Evolutionary conservation across 2,113 vertebrate genomes (phyloP), one percentile per base, ranked within the genome.

Genomic region (Ptychochromis oligacanthus): DNA sequence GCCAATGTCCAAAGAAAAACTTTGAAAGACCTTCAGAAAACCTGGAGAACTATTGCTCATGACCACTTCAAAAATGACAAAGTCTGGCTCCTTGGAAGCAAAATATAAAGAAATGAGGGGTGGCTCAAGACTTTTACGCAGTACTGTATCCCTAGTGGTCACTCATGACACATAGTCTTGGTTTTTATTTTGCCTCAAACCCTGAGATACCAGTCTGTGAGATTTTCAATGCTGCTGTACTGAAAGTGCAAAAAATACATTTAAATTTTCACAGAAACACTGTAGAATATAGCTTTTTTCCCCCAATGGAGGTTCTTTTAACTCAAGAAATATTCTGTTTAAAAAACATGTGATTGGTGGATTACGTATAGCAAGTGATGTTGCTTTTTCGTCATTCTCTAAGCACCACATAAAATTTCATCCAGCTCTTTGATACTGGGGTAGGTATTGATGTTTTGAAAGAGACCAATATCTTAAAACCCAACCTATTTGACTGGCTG

Each of bases 331-430:
- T 36, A 38, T 34, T 64, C 20, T 34, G 20, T 38, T 34, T 38
- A 13, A 38, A 11, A 62, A 62, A 36, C 36, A 36, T 67, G 40
- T 28, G 43, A 67, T 28, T 1, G 38, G 64, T 24, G 0, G 0
- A 67, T 70, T 70, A 49, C n/a, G n/a, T n/a, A n/a, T 49, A 17
- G 9, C 24, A 52, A 12, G 24, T 3, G 28, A 26, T 0, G 0
- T 0, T 70, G 8, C 38, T 2, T 67, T 28, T 43, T 31, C 28
- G n/a, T n/a, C 28, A 31, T 4, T 31, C 5, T 28, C 40, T 28
- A 28, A 52, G 40, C 15, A 49, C 22, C 15, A 67, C 40, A 49
- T 72, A 72, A 52, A 70, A 20, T 31, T n/a, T 31, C 43, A 52
- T 13, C 43, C 3, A 72, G 26, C 10, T 72, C 4, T 70, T 1